phyloP scores from a whole-genome alignment of 2,797 vertebrate genomes.

The Danionella dracula region DNA sequence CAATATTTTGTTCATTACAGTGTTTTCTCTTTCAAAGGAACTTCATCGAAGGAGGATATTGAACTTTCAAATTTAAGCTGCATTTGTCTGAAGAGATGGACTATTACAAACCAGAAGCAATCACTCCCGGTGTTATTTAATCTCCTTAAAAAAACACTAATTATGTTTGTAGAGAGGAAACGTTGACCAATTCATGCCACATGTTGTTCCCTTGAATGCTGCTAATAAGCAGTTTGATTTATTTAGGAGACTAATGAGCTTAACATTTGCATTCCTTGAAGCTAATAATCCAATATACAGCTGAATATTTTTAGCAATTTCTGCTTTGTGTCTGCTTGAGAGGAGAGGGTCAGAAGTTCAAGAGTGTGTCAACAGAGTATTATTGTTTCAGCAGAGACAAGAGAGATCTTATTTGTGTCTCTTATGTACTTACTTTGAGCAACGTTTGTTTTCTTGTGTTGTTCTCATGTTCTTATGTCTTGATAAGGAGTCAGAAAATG shows the following conservation, averaged over 20 bases:
- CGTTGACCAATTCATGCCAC: neutral
- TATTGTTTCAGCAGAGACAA: constrained; percentile 10
- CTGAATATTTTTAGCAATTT: constrained; percentile 2
- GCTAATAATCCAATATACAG: constrained; percentile 6
- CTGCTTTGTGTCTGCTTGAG: neutral
- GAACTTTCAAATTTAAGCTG: neutral
- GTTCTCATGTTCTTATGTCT: too few species aligned
- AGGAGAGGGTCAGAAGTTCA: constrained; percentile 28
- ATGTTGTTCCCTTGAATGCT: constrained; percentile 4
- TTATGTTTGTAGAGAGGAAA: constrained; percentile 5
- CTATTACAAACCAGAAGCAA: constrained; percentile 14
- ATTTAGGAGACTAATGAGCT: constrained; percentile 34
- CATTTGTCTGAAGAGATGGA: neutral
- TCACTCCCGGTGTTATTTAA: neutral
- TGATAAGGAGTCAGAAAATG: too few species aligned
- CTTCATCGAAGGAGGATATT: neutral
- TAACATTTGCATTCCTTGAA: constrained; percentile 17
- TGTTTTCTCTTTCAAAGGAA: neutral
- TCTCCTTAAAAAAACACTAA: neutral
- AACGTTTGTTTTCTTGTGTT: too few species aligned
- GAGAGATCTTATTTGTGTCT: too few species aligned
- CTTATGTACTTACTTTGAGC: too few species aligned
- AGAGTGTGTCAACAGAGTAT: constrained; percentile 19
- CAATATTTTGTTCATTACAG: too few species aligned
- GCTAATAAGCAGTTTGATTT: constrained; percentile 7